phyloP scores from a whole-genome alignment of 2,888 invertebrate genomes.

The Falcaria lacertinaria region DNA sequence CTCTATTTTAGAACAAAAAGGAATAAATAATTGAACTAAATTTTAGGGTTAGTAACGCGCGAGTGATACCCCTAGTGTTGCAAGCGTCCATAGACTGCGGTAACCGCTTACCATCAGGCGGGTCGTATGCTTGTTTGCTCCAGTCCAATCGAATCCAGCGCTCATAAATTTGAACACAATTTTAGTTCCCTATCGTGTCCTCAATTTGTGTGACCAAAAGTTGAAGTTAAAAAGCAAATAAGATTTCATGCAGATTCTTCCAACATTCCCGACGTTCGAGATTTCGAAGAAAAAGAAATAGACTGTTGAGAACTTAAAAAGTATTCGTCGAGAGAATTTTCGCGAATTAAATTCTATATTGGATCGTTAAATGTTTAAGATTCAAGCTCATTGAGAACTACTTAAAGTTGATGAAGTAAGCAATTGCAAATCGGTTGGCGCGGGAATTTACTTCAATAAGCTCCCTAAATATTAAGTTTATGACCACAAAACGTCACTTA shows the following conservation, averaged over 20 bases:
- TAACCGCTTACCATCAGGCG: too few relatives aligned
- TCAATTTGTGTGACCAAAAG: slow-evolving; percentile 7
- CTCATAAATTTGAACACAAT: too few relatives aligned
- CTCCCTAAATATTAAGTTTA: too few relatives aligned
- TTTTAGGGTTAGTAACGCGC: too few relatives aligned
- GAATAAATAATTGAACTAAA: too few relatives aligned
- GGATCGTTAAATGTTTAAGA: slow-evolving; percentile 9
- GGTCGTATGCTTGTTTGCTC: too few relatives aligned
- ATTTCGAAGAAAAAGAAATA: background rate
- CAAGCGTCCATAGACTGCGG: too few relatives aligned
- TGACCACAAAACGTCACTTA: too few relatives aligned
- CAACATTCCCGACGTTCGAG: slow-evolving; percentile 17
- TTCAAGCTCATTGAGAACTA: slow-evolving; percentile 4
- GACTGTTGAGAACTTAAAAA: background rate
- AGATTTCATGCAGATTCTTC: slow-evolving; percentile 21
- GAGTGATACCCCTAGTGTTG: too few relatives aligned
- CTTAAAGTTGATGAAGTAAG: slow-evolving; percentile 1
- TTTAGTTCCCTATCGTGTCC: too few relatives aligned
- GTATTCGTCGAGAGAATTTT: background rate
- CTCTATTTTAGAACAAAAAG: too few relatives aligned
- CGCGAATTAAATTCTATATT: slow-evolving; percentile 27
- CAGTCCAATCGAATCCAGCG: too few relatives aligned
- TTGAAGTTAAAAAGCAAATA: slow-evolving; percentile 27
- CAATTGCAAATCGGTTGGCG: background rate
- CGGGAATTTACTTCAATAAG: background rate